Conservation (phyloP, 2,888 invertebrate genomes). For the Caenorhabditis sp. region DNA sequence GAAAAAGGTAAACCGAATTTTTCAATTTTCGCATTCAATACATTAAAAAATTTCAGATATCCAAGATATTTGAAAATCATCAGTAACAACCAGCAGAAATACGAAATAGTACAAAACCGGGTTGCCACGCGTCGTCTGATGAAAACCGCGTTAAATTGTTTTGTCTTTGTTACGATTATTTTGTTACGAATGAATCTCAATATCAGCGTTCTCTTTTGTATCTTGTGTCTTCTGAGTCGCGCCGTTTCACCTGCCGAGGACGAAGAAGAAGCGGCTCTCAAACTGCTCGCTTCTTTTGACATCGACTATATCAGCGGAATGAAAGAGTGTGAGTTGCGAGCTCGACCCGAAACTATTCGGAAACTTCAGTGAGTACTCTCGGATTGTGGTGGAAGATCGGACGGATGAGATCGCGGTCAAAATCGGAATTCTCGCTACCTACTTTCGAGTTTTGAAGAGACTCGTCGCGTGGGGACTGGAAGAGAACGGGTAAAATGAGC, state of each 20-base stretch:
- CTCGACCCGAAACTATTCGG: not conserved
- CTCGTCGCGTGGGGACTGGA: slow-evolving; percentile 52
- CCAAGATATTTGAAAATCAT: too few species aligned
- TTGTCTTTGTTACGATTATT: not conserved
- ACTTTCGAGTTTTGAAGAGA: slow-evolving; percentile 56
- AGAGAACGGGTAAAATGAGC: slow-evolving; percentile 43
- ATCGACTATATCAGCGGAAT: slow-evolving; percentile 38
- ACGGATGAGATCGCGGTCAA: slow-evolving; percentile 34
- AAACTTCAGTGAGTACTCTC: slow-evolving; percentile 37
- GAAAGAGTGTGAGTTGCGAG: slow-evolving; percentile 25
- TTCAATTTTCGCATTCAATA: too few species aligned
- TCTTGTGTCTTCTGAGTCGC: not conserved
- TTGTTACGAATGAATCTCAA: slow-evolving; percentile 1
- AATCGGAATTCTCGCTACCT: slow-evolving; percentile 57
- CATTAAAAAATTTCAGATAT: too few species aligned
- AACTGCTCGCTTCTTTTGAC: slow-evolving; percentile 25
- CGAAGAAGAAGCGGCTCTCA: slow-evolving; percentile 30
- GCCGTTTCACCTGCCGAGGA: slow-evolving; percentile 13
- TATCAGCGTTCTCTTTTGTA: not conserved
- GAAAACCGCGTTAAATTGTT: not conserved
- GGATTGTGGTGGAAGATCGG: slow-evolving; percentile 25
- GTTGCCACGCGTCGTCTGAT: not conserved
- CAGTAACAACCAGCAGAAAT: too few species aligned
- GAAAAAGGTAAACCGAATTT: slow-evolving; percentile 13
- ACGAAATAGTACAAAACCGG: too few species aligned